phyloP scores from a whole-genome alignment of 2,888 invertebrate genomes.

The Catocala fraxini region DNA sequence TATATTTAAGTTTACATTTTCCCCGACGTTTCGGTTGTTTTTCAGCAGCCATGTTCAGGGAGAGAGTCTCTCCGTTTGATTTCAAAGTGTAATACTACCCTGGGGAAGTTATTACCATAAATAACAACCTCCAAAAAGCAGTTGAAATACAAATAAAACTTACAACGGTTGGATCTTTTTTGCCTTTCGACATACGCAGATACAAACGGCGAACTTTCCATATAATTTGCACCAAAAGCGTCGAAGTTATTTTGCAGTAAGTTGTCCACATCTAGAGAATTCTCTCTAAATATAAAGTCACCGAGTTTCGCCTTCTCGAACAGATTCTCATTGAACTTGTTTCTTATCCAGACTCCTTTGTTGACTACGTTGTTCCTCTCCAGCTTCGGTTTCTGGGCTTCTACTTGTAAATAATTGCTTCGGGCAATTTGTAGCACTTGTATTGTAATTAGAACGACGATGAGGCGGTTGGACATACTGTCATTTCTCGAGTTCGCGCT shows the following conservation, averaged over 20 bases:
- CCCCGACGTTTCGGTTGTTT: no score
- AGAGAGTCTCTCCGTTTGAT: no score
- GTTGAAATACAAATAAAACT: constrained; percentile 45
- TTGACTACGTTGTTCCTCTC: constrained; percentile 74
- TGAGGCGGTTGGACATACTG: constrained; percentile 63
- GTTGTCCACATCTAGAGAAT: constrained; percentile 68
- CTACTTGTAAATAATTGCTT: constrained; percentile 51
- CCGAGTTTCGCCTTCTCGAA: constrained; percentile 50
- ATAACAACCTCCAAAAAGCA: no score
- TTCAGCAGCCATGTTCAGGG: no score
- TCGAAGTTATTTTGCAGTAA: constrained; percentile 65
- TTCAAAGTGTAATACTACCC: no score
- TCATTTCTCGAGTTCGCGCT: constrained; percentile 39
- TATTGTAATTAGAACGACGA: constrained; percentile 52
- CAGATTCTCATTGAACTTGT: constrained; percentile 41
- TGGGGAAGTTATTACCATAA: no score
- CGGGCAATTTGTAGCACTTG: constrained; percentile 26
- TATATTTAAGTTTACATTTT: no score
- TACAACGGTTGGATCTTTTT: constrained; percentile 66
- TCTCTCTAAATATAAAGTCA: constrained; percentile 68
- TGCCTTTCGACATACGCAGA: constrained; percentile 63
- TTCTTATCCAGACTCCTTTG: constrained; percentile 71
- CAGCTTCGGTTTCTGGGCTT: constrained; percentile 57
- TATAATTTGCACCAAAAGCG: constrained; percentile 53
- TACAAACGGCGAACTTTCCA: constrained; percentile 56